Conservation (phyloP, 2,888 invertebrate species). For the Charanyca ferruginea region DNA sequence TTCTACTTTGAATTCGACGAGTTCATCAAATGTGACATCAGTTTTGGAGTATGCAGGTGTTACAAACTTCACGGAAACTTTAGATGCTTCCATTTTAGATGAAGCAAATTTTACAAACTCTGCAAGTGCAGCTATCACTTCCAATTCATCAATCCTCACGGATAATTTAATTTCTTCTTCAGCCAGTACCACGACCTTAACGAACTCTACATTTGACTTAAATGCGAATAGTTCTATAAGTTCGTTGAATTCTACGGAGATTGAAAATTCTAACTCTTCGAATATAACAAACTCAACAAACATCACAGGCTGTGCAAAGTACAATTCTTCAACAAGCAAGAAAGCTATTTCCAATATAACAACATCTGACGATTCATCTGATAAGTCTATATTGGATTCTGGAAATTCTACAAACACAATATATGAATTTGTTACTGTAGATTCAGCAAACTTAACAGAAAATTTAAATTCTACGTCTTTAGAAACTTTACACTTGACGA, state of each 20-base stretch:
- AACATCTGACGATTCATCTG: conserved; percentile 16
- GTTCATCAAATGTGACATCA: conserved; percentile 20
- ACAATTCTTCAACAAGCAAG: conserved; percentile 17
- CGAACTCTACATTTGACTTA: conserved; percentile 30
- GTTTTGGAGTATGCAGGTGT: conserved; percentile 3
- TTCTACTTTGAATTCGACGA: conserved; percentile 29
- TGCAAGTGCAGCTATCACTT: conserved; percentile 20
- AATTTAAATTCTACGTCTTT: conserved; percentile 16
- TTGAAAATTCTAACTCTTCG: conserved; percentile 27
- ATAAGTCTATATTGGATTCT: conserved; percentile 8
- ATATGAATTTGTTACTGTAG: conserved; percentile 4
- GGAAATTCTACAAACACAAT: conserved; percentile 16
- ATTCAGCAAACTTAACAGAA: conserved; percentile 29
- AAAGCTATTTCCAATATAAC: conserved; percentile 16
- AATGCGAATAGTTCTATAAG: conserved; percentile 21
- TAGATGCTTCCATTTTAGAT: conserved; percentile 26
- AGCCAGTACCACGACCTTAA: conserved; percentile 15
- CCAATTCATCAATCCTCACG: conserved; percentile 12
- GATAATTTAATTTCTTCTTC: conserved; percentile 27
- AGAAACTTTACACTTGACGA: conserved; percentile 19
- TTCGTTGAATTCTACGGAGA: conserved; percentile 14
- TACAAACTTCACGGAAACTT: conserved; percentile 35
- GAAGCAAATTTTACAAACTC: conserved; percentile 22
- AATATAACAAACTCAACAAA: conserved; percentile 38
- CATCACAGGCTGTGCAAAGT: conserved; percentile 1